Conservation (phyloP, 2,113 vertebrate species). For the Proterorhinus semilunaris region DNA sequence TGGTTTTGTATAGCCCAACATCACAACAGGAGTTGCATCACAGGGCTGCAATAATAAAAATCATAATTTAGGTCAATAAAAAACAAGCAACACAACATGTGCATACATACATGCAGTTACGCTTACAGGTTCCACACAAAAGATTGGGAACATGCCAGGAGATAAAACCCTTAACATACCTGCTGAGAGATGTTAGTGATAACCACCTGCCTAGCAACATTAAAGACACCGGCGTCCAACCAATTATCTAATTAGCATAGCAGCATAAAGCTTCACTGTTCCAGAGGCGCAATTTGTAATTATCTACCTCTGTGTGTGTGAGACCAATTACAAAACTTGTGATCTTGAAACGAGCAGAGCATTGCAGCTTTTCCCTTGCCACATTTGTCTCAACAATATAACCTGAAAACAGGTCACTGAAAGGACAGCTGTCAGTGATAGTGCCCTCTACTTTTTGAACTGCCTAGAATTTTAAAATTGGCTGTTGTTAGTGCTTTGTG, state of each 20-base stretch:
- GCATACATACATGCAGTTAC: too few species aligned
- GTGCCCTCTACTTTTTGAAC: slow-evolving; percentile 1
- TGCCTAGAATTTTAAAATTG: not conserved
- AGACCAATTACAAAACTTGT: slow-evolving; percentile 12
- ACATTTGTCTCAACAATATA: slow-evolving; percentile 31
- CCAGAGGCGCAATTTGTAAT: slow-evolving; percentile 17
- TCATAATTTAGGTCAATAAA: too few species aligned
- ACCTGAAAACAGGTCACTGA: slow-evolving; percentile 16
- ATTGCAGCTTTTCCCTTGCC: slow-evolving; percentile 19
- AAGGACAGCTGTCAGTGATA: slow-evolving; percentile 18
- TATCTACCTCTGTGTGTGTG: not conserved
- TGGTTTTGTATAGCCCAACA: too few species aligned
- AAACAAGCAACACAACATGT: too few species aligned
- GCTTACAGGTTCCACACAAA: not conserved
- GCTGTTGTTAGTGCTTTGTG: not conserved
- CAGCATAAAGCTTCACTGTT: slow-evolving; percentile 6
- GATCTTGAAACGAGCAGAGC: slow-evolving; percentile 31
- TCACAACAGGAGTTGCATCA: too few species aligned
- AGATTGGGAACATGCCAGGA: not conserved
- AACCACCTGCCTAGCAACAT: not conserved
- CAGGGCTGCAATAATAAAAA: too few species aligned
- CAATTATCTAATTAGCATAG: slow-evolving; percentile 2
- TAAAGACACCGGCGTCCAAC: not conserved
- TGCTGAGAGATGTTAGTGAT: not conserved
- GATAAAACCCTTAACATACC: not conserved